Base-by-base conservation (phyloP, 35 echinoderm and acorn worm genomes). In the Apostichopus japonicus region DNA sequence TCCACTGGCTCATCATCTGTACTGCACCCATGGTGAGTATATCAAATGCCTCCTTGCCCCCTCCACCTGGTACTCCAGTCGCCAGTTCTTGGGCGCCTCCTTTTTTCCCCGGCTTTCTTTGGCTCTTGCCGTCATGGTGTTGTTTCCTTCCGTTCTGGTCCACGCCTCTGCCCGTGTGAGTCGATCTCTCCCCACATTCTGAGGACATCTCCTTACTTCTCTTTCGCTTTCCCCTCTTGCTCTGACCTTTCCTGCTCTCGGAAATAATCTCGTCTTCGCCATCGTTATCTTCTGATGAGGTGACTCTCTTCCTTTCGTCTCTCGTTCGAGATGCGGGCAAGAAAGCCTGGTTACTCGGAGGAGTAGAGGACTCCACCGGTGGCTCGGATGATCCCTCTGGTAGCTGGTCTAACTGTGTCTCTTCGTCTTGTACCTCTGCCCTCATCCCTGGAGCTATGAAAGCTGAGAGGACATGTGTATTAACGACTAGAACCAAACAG, bases 1-100 rank as follows among this genome's bases (percentile, higher is more conserved):
- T 83, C 79, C 79, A 83, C 24, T 55, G 79, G 15, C 54, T 33
- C 79, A 83, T 83, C 79, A 83, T 83, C 79, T 54, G 79, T 16
- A 17, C 24, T 83, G 79, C 79, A 53, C 52, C 79, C n/a, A 13
- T 44, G 52, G 33, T 83, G 14, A 83, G 24, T 6, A n/a, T 25
- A 7, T 80, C 7, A 80, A 80, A 55, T 83, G 79, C 79, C 9
- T 83, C 79, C 54, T 83, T 19, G 2, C 6, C 44, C 5, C 24
- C 54, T 10, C 24, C 79, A 8, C 54, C 54, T 16, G 33, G 33
- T 44, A 44, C 33, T 44, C 33, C 33, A 44, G 33, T n/a, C n/a
- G n/a, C 33, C 33, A 0, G 33, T 44, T 44, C 33, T 10, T 67
- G 63, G 63, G 63, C 63, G 19, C 63, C 63, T 15, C 1, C 11